Base-by-base conservation (phyloP, 2,888 invertebrate genomes). In the Zygogramma bicolorata region DNA sequence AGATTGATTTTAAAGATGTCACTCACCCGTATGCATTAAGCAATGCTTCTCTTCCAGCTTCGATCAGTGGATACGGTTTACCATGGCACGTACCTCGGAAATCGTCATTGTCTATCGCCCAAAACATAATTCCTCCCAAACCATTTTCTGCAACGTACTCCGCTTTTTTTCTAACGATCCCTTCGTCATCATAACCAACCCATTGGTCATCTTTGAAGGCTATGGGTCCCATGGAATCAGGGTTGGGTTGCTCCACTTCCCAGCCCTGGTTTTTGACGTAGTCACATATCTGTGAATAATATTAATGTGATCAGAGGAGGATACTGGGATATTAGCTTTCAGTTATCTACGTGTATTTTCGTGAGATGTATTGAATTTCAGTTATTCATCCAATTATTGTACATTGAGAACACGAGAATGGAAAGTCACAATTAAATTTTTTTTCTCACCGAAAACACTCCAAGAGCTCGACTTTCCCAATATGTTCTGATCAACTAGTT, bases 101-200 rank as follows among this genome's bases (percentile, higher is more conserved):
- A 84, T 97, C 97, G 77, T 97, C 97, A 85, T 96, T 97, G 87
- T 97, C 97, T 79, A 97, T 94, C 0, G 97, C 95, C 95, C 95
- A 96, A 87, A 95, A 95, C 95, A 95, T 95, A 62, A 95, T 95
- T 83, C 97, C 97, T 80, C 97, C 97, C 25, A 97, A 89, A 65
- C 92, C 92, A 77, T 94, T 93, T 73, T 95, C 93, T 34, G 93
- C 94, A 0, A 95, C 97, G 84, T 96, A 97, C 81, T 93, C 91
- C 0, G 95, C 93, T 89, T 97, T 97, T 83, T 91, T 92, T 82
- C 90, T 91, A 0, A 95, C 95, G 59, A 96, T 95, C 8, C 92
- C 92, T 77, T 94, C 92, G 82, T 97, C 97, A 82, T 97, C 97
- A 84, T 95, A 97, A 0, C 97, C 96, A 1, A 97, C 97, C 97